Base-by-base conservation (phyloP, 2,113 vertebrate genomes). In the Tenrec ecaudatus region DNA sequence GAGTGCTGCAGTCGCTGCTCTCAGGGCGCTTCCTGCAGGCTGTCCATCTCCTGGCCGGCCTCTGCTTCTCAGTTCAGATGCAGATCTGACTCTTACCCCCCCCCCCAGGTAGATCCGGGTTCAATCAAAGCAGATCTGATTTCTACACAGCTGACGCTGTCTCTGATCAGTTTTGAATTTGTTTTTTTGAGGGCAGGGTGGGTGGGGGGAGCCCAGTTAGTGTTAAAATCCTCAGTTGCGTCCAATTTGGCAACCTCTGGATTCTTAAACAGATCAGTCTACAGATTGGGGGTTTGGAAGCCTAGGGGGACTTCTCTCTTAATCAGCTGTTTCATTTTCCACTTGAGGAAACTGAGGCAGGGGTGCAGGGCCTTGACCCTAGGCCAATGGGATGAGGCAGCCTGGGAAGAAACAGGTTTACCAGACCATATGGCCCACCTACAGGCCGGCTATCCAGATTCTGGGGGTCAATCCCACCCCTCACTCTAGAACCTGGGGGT, bases 331-430 rank as follows among this genome's bases (percentile, higher is more conserved):
- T 66, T 71, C 3, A 1, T 68, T 68, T 85, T 88, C 20, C 43
- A 23, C 1, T 20, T 22, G 75, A 82, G 68, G 87, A 90, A 85
- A 88, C 79, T 57, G 89, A 94, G 90, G 94, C 95, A 80, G 79
- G 10, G 12, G 36, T 53, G 19, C 16, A 40, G 38, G 64, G 36
- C 40, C 47, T 40, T 53, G 47, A 53, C 47, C 47, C 47, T 53
- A 12, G 9, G 47, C 47, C 47, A 53, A 53, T 38, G 3, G 17
- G 16, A 19, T 40, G 36, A 78, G 6, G 20, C 12, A 60, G 69
- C 23, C 3, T n/a, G 43, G 36, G 27, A n/a, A 38, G 82, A 66
- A 84, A 16, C 9, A 57, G 57, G 57, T 36, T 77, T 40, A 58
- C 60, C 43, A 23, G 62, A n/a, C 36, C 29, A 19, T 23, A 7